Base-by-base conservation (phyloP, 1,140 invertebrate genomes). In the Bombus confusus region DNA sequence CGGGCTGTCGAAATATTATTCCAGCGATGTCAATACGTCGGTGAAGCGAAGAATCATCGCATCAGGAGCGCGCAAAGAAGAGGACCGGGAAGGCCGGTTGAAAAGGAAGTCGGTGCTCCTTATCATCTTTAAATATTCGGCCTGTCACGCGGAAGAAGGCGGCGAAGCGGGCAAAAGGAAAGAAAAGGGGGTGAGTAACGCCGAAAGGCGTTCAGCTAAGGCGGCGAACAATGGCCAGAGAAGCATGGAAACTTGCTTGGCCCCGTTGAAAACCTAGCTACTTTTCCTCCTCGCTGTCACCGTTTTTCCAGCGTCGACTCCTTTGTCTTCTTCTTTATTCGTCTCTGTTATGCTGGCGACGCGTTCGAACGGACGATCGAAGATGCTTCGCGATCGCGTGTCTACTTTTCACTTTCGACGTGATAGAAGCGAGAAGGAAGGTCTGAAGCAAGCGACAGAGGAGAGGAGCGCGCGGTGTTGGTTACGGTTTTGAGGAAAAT, bases 41-140 rank as follows among this genome's bases (percentile, higher is more conserved):
- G 39, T 22, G 22, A 13, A 76, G 9, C 34, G 18, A n/a, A n/a
- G n/a, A n/a, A n/a, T n/a, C n/a, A n/a, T n/a, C 41, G 68, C 62
- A 78, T 43, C 37, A 64, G 1, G 18, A 52, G 1, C 18, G 8
- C 3, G 37, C 12, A 5, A n/a, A 34, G 52, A 18, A 72, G 1
- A 41, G 39, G 31, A 68, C 66, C 31, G 66, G 28, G 73, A 52
- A 66, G 37, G 22, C 0, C 22, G n/a, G 12, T 57, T 59, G 69
- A 84, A 79, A 84, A 83, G 52, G 57, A 76, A 69, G 66, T 15
- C 47, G 22, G 47, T 28, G 57, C 57, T 84, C 28, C 82, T 87
- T 87, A 85, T 87, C 82, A 28, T 37, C 73, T 39, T 85, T 84
- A 79, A 84, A 79, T 85, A 87, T 87, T 87, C 75, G 82, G 22